These are phyloP conservation scores for Schizaphis graminum DNA, from an alignment of 2,888 invertebrate species.

Conservation along the genomic window DNA sequence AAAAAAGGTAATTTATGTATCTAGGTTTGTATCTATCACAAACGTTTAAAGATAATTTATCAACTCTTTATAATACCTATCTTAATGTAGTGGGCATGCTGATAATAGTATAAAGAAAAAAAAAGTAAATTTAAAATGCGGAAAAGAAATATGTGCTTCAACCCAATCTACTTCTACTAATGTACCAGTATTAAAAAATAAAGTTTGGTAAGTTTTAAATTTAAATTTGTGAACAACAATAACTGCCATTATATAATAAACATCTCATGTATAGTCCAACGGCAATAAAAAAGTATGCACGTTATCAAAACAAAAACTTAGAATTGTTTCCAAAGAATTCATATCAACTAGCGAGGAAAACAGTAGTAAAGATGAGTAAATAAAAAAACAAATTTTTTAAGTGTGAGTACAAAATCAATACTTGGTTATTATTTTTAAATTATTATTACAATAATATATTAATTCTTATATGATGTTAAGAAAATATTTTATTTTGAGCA, in stretches of 20 bases:
- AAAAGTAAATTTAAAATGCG: slow-evolving; percentile 70
- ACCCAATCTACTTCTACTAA: slow-evolving; percentile 77
- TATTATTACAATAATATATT: no score
- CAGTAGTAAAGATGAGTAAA: slow-evolving; percentile 74
- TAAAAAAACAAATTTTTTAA: slow-evolving; percentile 73
- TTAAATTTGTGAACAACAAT: neutral
- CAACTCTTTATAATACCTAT: neutral
- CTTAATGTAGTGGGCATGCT: neutral
- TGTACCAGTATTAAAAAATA: slow-evolving; percentile 75
- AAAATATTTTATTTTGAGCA: no score
- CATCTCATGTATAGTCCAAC: slow-evolving; percentile 64
- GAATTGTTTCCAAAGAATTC: slow-evolving; percentile 93
- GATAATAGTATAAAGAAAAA: slow-evolving; percentile 69
- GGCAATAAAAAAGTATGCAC: slow-evolving; percentile 75
- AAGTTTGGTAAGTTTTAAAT: slow-evolving; percentile 71
- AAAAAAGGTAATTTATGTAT: slow-evolving; percentile 47
- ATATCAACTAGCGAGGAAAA: slow-evolving; percentile 92
- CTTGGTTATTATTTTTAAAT: no score
- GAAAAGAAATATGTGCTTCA: slow-evolving; percentile 68
- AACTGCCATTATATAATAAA: neutral
- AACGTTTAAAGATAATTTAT: no score
- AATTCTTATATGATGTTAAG: no score
- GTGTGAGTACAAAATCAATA: slow-evolving; percentile 49
- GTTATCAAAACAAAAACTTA: slow-evolving; percentile 85
- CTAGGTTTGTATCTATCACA: neutral